Base-by-base conservation (phyloP, 2,888 invertebrate genomes). In the Pristionchus maxplancki region DNA sequence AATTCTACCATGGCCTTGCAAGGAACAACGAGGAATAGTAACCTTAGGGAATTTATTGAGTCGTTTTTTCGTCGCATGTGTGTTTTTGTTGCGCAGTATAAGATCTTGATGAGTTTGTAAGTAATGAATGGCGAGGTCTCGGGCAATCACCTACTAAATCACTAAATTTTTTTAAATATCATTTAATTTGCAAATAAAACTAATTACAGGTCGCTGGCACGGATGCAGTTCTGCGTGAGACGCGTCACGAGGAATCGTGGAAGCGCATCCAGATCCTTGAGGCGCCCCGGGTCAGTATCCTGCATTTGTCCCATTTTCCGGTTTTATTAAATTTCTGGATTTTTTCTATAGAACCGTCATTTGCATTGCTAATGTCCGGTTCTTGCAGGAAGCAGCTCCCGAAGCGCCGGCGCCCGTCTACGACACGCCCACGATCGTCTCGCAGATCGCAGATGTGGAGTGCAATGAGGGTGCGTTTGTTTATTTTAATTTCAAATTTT, bases 181-280 rank as follows among this genome's bases (percentile, higher is more conserved):
- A n/a, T n/a, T n/a, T n/a, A 50, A 11, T 34, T 62, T 28, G 28
- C 31, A n/a, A 37, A 71, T 15, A 71, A 37, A 20, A 20, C 13
- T 5, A 40, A 34, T 58, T 89, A 13, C 67, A 90, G 89, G 91
- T 94, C 44, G 92, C 91, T 40, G 94, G 94, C 40, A 91, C 93
- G 37, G 93, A 93, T 37, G 92, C 92, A 58, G 92, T 94, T 81
- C 88, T 95, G 97, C 97, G 97, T 92, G 97, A 98, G 93, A 97
- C 97, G 48, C 97, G 97, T 94, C 97, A 98, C 96, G 98, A 98
- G 17, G 97, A 97, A 96, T 97, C 97, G 89, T 96, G 97, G 95
- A 97, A 97, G 94, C 97, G 97, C 95, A 98, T 97, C 91, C 96
- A 97, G 92, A 97, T 97, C 95, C 96, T 98, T 53, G 98, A 98